phyloP scores from a whole-genome alignment of 2,888 invertebrate species.

The Cephus sareptanus region DNA sequence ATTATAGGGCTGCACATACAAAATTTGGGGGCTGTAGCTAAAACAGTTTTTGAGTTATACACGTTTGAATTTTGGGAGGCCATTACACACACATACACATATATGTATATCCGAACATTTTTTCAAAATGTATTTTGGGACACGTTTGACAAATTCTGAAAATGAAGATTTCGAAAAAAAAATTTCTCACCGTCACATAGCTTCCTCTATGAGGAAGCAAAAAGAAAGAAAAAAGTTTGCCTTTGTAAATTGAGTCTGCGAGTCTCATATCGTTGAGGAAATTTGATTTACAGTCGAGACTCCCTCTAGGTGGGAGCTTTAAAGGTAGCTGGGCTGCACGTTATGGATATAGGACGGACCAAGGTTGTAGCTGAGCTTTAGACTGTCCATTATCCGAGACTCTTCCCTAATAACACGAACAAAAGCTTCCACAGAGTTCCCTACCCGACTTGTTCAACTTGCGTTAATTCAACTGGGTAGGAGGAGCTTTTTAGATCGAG shows the following conservation, averaged over 20 bases:
- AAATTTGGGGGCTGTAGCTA: too few species aligned
- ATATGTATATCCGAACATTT: too few species aligned
- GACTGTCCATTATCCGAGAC: background rate
- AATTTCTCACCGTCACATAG: too few species aligned
- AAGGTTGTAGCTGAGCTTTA: background rate
- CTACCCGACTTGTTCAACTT: background rate
- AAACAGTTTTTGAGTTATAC: too few species aligned
- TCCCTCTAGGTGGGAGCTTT: background rate
- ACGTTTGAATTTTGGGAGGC: too few species aligned
- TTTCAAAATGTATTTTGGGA: too few species aligned
- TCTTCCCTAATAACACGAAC: background rate
- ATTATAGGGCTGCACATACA: too few species aligned
- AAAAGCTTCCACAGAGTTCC: background rate
- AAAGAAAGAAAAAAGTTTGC: constrained; percentile 24
- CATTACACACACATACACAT: too few species aligned
- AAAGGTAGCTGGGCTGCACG: background rate
- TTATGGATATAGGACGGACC: background rate
- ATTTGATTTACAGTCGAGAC: constrained; percentile 33
- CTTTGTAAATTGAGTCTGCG: constrained; percentile 37
- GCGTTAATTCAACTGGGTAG: background rate
- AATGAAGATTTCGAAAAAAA: too few species aligned
- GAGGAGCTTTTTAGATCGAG: background rate
- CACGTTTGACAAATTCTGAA: too few species aligned
- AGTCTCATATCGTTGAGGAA: constrained; percentile 25
- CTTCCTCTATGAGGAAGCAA: too few species aligned